phyloP scores from a whole-genome alignment of 2,113 vertebrate species.

The Cettia cetti region DNA sequence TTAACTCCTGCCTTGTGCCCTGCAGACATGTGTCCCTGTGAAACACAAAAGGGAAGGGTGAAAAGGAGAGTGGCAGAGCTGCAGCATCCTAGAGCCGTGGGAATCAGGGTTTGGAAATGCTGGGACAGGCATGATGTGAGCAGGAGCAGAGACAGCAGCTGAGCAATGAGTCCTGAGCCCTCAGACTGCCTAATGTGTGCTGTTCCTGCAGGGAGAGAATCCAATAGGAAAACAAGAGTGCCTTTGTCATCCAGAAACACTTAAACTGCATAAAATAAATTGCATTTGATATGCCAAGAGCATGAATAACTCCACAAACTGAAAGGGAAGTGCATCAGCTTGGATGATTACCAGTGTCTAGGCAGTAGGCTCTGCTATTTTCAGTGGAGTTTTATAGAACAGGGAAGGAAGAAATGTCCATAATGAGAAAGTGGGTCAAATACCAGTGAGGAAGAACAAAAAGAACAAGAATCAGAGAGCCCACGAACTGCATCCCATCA shows the following conservation, averaged over 20 bases:
- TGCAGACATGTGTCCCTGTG: background rate
- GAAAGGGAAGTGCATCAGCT: background rate
- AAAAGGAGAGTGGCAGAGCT: background rate
- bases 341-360: background rate
- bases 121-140: background rate
- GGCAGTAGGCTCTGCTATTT: background rate
- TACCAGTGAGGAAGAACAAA: background rate
- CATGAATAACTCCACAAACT: background rate
- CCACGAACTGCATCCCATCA: background rate
- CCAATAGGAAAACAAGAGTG: background rate
- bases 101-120: background rate
- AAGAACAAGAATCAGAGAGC: background rate
- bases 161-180: background rate
- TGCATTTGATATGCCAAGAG: background rate
- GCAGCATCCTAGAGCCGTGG: background rate
- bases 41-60: background rate
- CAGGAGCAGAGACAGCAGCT: background rate
- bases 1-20: background rate
- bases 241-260: slow-evolving; percentile 23
- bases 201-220: background rate
- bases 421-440: background rate
- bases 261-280: slow-evolving; percentile 28
- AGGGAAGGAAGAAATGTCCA: background rate
- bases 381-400: background rate
- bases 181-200: background rate